These are phyloP conservation scores for Poeciliopsis paucimaculata DNA, from an alignment of 2,797 vertebrate species.

Conservation along the genomic window DNA sequence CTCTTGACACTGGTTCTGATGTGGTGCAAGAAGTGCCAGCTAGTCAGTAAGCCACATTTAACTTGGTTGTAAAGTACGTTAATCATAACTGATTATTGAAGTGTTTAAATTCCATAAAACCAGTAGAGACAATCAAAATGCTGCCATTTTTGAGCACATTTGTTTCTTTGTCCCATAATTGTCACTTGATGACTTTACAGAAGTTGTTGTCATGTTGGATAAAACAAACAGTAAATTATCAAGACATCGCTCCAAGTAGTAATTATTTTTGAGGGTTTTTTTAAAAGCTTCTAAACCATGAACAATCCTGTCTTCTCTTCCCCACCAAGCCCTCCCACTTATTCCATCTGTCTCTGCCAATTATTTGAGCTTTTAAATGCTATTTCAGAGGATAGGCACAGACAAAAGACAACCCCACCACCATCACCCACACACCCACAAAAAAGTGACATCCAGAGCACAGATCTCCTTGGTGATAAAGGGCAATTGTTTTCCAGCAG, in stretches of 20 bases:
- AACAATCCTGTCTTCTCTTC: conserved; percentile 49
- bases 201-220: conserved; percentile 31
- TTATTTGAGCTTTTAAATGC: conserved; percentile 50
- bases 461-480: conserved; percentile 67
- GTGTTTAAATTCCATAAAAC: background rate
- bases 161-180: conserved; percentile 48
- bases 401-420: conserved; percentile 24
- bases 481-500: conserved; percentile 49
- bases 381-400: conserved; percentile 45
- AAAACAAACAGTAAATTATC: conserved; percentile 36
- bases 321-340: conserved; percentile 50
- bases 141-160: conserved; percentile 31
- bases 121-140: conserved; percentile 20
- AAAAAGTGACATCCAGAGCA: conserved; percentile 52
- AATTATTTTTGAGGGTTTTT: conserved; percentile 35
- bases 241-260: conserved; percentile 29
- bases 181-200: conserved; percentile 30
- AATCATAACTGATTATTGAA: conserved; percentile 2
- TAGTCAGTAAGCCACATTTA: conserved; percentile 51
- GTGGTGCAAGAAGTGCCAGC: conserved; percentile 34
- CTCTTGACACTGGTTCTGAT: conserved; percentile 33
- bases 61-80: conserved; percentile 11
- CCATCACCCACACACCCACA: conserved; percentile 5
- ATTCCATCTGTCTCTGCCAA: conserved; percentile 37
- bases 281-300: conserved; percentile 50